Conservation (phyloP, 2,888 invertebrate species). For the Arctia plantaginis region DNA sequence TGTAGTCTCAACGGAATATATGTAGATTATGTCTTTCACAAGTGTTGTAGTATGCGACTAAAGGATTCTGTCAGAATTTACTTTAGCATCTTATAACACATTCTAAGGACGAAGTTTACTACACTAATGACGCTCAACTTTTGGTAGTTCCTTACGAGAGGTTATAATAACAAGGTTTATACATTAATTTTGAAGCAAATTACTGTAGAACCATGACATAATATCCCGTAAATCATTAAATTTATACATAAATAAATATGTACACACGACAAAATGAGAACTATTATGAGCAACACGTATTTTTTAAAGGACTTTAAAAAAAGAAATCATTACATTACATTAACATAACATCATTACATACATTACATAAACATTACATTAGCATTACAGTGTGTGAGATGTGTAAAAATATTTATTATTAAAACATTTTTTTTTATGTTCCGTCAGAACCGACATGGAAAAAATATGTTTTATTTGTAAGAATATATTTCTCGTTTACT, state of each 20-base stretch:
- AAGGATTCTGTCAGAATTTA: conserved; percentile 20
- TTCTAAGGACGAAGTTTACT: conserved; percentile 14
- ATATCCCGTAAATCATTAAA: not conserved
- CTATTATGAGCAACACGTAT: not conserved
- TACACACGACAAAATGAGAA: no score
- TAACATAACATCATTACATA: no score
- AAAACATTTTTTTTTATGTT: no score
- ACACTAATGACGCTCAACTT: conserved; percentile 18
- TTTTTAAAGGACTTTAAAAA: no score
- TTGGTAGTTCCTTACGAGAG: conserved; percentile 12
- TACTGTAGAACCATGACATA: not conserved
- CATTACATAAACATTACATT: no score
- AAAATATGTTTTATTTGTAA: no score
- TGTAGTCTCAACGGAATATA: conserved; percentile 7
- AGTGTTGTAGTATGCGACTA: conserved; percentile 11
- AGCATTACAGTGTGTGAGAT: no score
- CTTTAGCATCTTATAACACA: conserved; percentile 14
- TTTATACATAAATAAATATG: no score
- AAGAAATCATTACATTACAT: no score
- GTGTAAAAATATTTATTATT: no score
- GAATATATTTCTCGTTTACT: no score
- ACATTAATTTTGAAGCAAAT: conserved; percentile 6
- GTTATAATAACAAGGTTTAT: conserved; percentile 8
- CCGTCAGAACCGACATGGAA: no score
- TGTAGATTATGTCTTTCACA: conserved; percentile 16